Conservation (phyloP, 2,113 vertebrate species). For the Myrmophylax atrothorax region DNA sequence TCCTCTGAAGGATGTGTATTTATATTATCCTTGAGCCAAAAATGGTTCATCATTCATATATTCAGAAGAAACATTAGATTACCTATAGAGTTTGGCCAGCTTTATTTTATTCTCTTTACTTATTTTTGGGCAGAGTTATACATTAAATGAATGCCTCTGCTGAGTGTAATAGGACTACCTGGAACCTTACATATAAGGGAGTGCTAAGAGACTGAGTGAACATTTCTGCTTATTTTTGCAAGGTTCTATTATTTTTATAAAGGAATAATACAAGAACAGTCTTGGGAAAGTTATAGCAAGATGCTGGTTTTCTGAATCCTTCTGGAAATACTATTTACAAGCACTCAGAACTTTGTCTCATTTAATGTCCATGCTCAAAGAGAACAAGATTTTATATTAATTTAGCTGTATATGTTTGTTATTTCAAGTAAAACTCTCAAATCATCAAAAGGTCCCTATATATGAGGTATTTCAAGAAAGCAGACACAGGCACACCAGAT, state of each 20-base stretch:
- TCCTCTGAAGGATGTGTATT: constrained; percentile 31
- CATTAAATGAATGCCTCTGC: not conserved
- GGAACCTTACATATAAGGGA: not conserved
- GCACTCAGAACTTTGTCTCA: not conserved
- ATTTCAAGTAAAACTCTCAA: constrained; percentile 28
- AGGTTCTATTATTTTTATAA: not conserved
- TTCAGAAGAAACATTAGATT: constrained; percentile 1
- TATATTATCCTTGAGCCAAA: constrained; percentile 35
- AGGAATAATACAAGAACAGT: not conserved
- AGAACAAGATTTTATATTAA: constrained; percentile 4
- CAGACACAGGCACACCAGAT: constrained; percentile 26
- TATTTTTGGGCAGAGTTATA: not conserved
- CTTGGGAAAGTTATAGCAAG: not conserved
- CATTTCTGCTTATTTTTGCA: not conserved
- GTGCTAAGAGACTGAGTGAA: not conserved
- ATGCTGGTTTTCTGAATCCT: not conserved
- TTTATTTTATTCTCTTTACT: not conserved
- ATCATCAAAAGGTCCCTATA: constrained; percentile 1
- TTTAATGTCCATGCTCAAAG: not conserved
- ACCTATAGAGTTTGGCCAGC: not conserved
- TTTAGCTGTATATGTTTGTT: constrained; percentile 5
- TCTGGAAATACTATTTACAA: not conserved
- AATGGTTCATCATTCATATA: constrained; percentile 36
- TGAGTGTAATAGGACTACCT: not conserved
- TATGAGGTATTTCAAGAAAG: constrained; percentile 19